These are phyloP conservation scores for Patagioenas fasciata DNA, from an alignment of 2,113 vertebrate genomes.

Conservation along the genomic window DNA sequence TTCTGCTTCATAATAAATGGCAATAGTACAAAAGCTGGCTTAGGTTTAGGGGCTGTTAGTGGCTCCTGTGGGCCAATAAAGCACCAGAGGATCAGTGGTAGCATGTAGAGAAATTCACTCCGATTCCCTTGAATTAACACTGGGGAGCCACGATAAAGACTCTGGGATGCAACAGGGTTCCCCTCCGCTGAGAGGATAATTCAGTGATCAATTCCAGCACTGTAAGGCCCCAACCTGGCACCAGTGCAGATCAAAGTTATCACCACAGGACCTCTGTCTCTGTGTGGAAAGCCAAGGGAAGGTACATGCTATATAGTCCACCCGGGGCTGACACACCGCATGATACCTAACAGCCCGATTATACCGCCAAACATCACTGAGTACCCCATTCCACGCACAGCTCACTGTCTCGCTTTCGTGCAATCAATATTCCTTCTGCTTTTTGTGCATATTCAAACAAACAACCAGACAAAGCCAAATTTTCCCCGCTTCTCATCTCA, in stretches of 20 bases:
- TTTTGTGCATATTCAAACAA: background rate
- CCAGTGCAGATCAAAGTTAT: rapidly evolving
- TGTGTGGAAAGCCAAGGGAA: background rate
- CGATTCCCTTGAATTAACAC: background rate
- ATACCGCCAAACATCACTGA: background rate
- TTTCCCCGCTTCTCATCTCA: background rate
- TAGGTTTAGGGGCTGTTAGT: background rate
- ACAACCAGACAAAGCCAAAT: background rate
- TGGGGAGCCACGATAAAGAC: background rate
- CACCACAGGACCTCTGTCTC: background rate
- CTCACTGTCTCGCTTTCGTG: background rate
- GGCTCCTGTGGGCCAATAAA: background rate
- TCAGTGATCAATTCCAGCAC: background rate
- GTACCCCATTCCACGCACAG: background rate
- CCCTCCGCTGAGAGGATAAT: background rate
- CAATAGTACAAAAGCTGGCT: background rate
- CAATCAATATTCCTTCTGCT: background rate
- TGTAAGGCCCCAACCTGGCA: background rate
- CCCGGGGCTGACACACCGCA: background rate
- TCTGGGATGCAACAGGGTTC: background rate
- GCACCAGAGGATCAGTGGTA: background rate
- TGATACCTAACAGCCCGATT: background rate
- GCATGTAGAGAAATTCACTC: background rate
- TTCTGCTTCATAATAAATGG: background rate
- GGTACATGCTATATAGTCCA: rapidly evolving